Conservation (phyloP, 2,888 invertebrate species). For the Micropterix aruncella region DNA sequence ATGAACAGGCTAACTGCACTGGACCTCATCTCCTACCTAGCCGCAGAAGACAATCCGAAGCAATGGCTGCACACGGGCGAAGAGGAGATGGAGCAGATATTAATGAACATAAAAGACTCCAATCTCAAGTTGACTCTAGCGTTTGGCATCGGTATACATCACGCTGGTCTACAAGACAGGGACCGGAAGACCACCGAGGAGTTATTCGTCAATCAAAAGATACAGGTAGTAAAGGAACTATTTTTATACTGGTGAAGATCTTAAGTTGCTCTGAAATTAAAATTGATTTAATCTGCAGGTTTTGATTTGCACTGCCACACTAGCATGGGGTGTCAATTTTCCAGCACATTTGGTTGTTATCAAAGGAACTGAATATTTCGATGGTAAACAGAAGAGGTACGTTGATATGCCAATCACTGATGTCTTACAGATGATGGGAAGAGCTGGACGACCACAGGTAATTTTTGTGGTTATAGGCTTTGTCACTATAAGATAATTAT, state of each 20-base stretch:
- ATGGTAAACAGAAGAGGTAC: slow-evolving; percentile 91
- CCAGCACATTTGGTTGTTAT: slow-evolving; percentile 97
- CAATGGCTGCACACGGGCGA: slow-evolving; percentile 88
- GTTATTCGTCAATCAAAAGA: slow-evolving; percentile 86
- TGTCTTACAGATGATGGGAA: slow-evolving; percentile 99
- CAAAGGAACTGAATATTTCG: slow-evolving; percentile 98
- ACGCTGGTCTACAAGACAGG: slow-evolving; percentile 89
- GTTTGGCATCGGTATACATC: slow-evolving; percentile 97
- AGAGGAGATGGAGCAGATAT: slow-evolving; percentile 67
- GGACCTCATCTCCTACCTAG: slow-evolving; percentile 83
- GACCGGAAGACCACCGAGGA: slow-evolving; percentile 89
- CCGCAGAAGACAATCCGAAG: slow-evolving; percentile 84
- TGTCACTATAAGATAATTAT: no score
- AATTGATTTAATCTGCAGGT: slow-evolving; percentile 35
- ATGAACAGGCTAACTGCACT: slow-evolving; percentile 72
- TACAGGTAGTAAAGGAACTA: no score
- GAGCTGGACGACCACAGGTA: slow-evolving; percentile 82
- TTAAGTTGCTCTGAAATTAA: slow-evolving; percentile 2
- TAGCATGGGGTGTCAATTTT: slow-evolving; percentile 99
- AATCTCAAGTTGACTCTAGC: slow-evolving; percentile 88
- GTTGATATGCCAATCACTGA: slow-evolving; percentile 99
- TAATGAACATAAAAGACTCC: slow-evolving; percentile 62
- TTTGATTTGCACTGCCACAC: slow-evolving; percentile 88
- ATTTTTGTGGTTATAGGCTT: no score
- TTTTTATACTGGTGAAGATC: no score